Conservation (phyloP, 1,140 invertebrate species). For the Drosophila murphyi region DNA sequence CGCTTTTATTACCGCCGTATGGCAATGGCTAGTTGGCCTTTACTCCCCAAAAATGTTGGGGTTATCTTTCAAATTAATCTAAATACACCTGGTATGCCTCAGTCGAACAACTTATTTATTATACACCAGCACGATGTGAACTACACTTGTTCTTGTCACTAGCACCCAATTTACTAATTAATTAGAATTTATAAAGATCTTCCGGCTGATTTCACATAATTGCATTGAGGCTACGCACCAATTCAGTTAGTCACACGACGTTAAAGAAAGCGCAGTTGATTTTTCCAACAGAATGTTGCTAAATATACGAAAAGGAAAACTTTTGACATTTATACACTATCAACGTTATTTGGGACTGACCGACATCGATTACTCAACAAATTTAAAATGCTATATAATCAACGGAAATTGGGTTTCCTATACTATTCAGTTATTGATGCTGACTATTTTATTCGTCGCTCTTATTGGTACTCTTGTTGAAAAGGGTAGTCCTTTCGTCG, state of each 20-base stretch:
- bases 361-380: conserved; percentile 26
- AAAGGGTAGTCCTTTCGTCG: not conserved
- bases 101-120: too few relatives aligned
- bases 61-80: too few relatives aligned
- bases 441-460: not conserved
- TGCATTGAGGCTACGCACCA: not conserved
- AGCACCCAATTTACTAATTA: conserved; percentile 1
- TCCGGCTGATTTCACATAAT: not conserved
- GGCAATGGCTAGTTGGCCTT: too few relatives aligned
- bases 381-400: not conserved
- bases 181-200: not conserved
- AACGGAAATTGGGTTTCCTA: conserved; percentile 2
- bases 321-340: conserved; percentile 29
- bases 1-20: too few relatives aligned
- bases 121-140: not conserved
- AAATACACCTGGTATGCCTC: too few relatives aligned
- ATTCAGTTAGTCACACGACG: not conserved
- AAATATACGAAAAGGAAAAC: not conserved
- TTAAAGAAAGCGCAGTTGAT: not conserved
- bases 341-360: conserved; percentile 39
- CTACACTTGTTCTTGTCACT: not conserved
- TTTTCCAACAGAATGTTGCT: not conserved
- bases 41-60: too few relatives aligned
- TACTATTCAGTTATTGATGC: not conserved
- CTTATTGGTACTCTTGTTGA: not conserved